Percentiles rank a stretch among this genome's conserved stretches.
These are phyloP conservation scores for Pelochelys cantorii DNA, from an alignment of 2,797 vertebrate genomes.

Conservation along the genomic window DNA sequence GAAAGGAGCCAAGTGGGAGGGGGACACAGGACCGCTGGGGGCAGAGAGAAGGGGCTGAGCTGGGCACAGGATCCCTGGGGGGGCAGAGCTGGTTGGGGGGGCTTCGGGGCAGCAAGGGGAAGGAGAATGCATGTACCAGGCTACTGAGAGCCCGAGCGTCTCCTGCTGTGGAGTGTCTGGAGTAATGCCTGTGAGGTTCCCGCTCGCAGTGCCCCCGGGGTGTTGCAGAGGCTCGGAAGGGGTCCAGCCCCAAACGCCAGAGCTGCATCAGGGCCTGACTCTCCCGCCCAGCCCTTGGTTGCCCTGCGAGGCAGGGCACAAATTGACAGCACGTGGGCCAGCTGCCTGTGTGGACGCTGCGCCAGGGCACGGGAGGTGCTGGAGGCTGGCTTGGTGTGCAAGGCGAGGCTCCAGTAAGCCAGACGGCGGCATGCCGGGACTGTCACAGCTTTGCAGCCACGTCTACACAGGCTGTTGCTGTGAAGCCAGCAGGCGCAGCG, in stretches of 20 bases:
- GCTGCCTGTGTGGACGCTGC: not conserved
- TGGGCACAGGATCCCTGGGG: too few species aligned
- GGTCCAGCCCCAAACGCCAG: not conserved
- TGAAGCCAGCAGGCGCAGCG: not conserved
- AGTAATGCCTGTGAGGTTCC: not conserved
- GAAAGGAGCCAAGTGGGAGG: too few species aligned
- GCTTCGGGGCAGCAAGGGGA: not conserved
- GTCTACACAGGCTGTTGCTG: not conserved
- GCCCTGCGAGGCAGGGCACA: too few species aligned
- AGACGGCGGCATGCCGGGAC: not conserved
- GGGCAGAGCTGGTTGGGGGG: too few species aligned
- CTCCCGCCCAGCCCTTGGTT: not conserved
- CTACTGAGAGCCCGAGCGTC: not conserved
- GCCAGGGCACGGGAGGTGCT: not conserved
- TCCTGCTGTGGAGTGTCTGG: not conserved
- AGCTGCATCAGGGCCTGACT: not conserved
- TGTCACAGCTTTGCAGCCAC: not conserved
- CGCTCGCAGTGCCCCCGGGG: not conserved
- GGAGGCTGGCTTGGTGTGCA: not conserved
- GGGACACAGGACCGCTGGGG: too few species aligned
- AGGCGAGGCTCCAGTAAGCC: not conserved
- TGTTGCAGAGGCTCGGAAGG: not conserved
- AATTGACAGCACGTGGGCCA: too few species aligned
- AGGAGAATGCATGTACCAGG: not conserved
- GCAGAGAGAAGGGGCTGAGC: too few species aligned